Evolutionary conservation across 2,113 vertebrate genomes (phyloP).

Genomic region (Actenoides hombroni): DNA sequence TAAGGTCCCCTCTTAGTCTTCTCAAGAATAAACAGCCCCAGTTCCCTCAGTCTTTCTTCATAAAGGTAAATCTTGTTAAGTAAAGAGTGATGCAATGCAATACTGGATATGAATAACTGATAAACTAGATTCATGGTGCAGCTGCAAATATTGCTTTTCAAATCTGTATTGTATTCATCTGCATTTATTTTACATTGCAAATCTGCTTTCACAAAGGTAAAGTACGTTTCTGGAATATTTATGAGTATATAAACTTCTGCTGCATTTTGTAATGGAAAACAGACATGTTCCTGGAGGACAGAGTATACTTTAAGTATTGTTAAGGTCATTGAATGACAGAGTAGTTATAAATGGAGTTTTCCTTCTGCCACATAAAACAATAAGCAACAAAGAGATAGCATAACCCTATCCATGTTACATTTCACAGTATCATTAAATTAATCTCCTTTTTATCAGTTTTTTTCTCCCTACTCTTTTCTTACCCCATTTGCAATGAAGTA

Average conservation of each 20-base stretch:
- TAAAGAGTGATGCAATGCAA: not conserved
- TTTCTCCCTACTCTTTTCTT: not conserved
- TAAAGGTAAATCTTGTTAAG: slow-evolving; percentile 2
- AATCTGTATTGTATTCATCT: not conserved
- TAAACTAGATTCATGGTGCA: not conserved
- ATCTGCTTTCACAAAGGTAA: not conserved
- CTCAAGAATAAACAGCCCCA: no score
- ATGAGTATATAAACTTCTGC: not conserved
- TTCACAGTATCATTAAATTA: not conserved
- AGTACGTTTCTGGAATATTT: slow-evolving; percentile 15
- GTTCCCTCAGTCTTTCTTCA: no score
- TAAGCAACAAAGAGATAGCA: not conserved
- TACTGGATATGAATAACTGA: not conserved
- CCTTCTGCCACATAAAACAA: not conserved
- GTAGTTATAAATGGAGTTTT: not conserved
- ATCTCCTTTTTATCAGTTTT: not conserved
- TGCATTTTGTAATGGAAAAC: not conserved
- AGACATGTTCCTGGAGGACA: not conserved
- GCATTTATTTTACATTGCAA: not conserved
- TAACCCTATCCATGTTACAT: not conserved
- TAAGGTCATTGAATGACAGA: not conserved
- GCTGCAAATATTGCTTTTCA: slow-evolving; percentile 27
- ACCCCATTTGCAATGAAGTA: not conserved
- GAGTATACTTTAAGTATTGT: not conserved
- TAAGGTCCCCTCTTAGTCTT: no score